Percentiles rank a stretch among this genome's conserved stretches.
Conservation (phyloP, 2,797 vertebrate genomes). For the Chaetodon trifasciatus region DNA sequence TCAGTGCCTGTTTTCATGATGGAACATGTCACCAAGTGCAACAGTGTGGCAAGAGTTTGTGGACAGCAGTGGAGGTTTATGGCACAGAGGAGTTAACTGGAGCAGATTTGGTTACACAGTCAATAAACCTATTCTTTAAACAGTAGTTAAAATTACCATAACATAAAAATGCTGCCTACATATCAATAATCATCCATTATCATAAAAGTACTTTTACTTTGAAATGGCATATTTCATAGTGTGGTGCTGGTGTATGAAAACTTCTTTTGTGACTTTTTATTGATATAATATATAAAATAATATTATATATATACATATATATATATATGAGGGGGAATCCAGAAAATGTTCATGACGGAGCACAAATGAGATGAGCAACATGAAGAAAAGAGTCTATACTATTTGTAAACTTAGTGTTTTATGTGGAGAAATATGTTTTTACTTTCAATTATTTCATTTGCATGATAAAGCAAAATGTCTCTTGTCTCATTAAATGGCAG, state of each 20-base stretch:
- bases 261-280: too few relatives aligned
- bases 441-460: background rate
- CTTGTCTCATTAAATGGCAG: background rate
- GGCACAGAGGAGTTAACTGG: background rate
- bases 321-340: too few relatives aligned
- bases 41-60: background rate
- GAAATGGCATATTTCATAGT: background rate
- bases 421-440: background rate
- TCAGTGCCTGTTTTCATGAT: background rate
- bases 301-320: too few relatives aligned
- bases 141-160: background rate
- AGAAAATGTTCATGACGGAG: too few relatives aligned
- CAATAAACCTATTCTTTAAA: background rate
- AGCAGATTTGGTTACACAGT: background rate
- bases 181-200: background rate
- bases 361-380: too few relatives aligned
- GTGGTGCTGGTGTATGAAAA: background rate
- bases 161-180: background rate
- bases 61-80: background rate
- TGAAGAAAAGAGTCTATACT: too few relatives aligned
- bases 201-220: background rate
- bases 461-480: background rate
- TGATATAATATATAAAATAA: too few relatives aligned
- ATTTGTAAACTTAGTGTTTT: too few relatives aligned
- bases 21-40: background rate